Conservation (phyloP, 2,797 vertebrate genomes). For the Myotis myotis region DNA sequence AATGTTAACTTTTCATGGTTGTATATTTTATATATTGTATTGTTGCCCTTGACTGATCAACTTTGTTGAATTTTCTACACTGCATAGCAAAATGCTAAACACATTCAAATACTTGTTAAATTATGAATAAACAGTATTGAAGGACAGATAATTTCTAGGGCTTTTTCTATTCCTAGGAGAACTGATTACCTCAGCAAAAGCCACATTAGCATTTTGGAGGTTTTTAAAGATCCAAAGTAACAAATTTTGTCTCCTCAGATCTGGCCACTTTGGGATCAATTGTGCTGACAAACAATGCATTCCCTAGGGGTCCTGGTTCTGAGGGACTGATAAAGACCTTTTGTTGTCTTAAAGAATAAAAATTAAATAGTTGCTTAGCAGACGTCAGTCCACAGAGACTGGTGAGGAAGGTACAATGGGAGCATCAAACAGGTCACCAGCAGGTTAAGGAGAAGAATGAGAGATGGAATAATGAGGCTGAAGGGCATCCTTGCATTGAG, state of each 20-base stretch:
- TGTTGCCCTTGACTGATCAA: background rate
- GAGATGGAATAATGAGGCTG: background rate
- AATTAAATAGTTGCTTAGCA: background rate
- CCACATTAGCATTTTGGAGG: background rate
- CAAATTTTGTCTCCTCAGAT: background rate
- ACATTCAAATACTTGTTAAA: background rate
- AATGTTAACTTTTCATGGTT: background rate
- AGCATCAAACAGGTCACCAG: background rate
- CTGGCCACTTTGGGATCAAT: conserved; percentile 42
- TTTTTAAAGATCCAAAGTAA: background rate
- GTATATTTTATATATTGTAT: background rate
- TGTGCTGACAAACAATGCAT: background rate
- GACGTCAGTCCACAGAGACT: background rate
- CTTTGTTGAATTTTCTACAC: background rate
- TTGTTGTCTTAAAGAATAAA: conserved; percentile 40
- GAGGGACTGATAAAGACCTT: background rate
- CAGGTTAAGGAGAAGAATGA: background rate
- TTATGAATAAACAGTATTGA: background rate
- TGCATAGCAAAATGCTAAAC: background rate
- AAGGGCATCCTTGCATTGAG: background rate
- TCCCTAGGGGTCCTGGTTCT: conserved; percentile 5
- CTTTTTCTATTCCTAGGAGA: background rate
- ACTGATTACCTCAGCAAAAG: background rate
- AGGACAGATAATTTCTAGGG: background rate
- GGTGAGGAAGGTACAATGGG: background rate